These are phyloP conservation scores for Aromia moschata DNA, from an alignment of 2,888 invertebrate species.

Conservation along the genomic window DNA sequence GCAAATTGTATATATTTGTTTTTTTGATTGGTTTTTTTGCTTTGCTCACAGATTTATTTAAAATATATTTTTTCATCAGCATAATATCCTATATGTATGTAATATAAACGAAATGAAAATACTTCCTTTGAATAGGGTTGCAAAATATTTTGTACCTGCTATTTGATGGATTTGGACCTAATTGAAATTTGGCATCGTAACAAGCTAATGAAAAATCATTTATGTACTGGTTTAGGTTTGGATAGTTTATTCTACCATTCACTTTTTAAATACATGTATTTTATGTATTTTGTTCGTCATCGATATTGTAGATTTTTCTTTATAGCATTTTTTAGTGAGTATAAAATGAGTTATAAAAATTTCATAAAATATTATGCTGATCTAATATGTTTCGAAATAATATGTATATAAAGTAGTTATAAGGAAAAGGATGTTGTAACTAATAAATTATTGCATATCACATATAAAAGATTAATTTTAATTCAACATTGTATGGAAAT, in stretches of 20 bases:
- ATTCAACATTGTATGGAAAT: conserved; percentile 15
- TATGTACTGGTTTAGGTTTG: too few relatives aligned
- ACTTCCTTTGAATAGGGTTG: conserved; percentile 1
- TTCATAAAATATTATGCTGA: conserved; percentile 7
- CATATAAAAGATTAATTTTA: conserved; percentile 19
- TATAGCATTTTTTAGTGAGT: too few relatives aligned
- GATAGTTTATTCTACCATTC: too few relatives aligned
- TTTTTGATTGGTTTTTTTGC: conserved; percentile 55
- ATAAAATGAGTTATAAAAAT: too few relatives aligned
- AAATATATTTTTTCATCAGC: conserved; percentile 14
- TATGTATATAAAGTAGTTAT: conserved; percentile 23
- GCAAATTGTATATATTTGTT: conserved; percentile 52
- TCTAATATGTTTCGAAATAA: conserved; percentile 8
- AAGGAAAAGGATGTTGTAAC: conserved; percentile 20
- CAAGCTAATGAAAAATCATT: too few relatives aligned
- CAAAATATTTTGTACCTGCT: too few relatives aligned
- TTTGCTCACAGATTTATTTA: conserved; percentile 53
- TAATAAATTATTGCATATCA: conserved; percentile 38
- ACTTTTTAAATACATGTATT: too few relatives aligned
- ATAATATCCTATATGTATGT: conserved; percentile 2
- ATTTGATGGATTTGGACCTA: too few relatives aligned
- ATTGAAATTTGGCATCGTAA: too few relatives aligned
- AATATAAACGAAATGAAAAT: too few relatives aligned
- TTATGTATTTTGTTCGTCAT: too few relatives aligned
- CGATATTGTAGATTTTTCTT: too few relatives aligned